These are phyloP conservation scores for Empis stercorea DNA, from an alignment of 2,888 invertebrate genomes.

Conservation along the genomic window DNA sequence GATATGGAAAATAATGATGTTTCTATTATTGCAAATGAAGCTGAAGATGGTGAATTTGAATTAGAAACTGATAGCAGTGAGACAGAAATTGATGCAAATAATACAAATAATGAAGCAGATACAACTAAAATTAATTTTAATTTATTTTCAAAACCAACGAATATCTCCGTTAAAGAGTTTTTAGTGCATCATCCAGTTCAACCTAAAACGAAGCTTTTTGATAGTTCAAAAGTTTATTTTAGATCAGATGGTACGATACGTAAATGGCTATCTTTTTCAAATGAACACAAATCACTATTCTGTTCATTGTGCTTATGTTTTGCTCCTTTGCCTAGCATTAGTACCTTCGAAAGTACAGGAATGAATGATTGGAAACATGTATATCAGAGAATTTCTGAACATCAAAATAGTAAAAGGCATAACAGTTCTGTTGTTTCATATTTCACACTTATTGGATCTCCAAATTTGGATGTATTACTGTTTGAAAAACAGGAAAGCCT, in stretches of 20 bases:
- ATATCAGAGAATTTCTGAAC: not conserved
- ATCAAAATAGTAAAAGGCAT: not conserved
- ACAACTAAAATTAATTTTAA: not conserved
- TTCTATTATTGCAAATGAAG: conserved; percentile 1
- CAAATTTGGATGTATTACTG: not conserved
- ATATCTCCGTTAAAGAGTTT: not conserved
- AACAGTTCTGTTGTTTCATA: not conserved
- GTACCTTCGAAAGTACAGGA: not conserved
- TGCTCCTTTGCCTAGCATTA: not conserved
- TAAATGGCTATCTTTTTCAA: not conserved
- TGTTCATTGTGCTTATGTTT: not conserved
- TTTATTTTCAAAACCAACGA: not conserved
- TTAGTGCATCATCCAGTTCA: not conserved
- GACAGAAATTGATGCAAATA: not conserved
- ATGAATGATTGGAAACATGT: not conserved
- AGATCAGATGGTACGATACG: not conserved
- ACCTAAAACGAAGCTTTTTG: not conserved
- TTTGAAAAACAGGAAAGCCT: not conserved
- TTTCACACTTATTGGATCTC: not conserved
- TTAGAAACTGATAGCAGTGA: not conserved
- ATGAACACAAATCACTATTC: not conserved
- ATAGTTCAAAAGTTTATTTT: not conserved
- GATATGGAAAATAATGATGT: conserved; percentile 1
- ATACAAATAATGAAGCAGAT: not conserved
- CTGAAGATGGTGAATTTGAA: not conserved